A percentile compares a stretch with the other conserved stretches of the same genome.
phyloP scores from a whole-genome alignment of 2,797 vertebrate genomes.

The Etheostoma perlongum region DNA sequence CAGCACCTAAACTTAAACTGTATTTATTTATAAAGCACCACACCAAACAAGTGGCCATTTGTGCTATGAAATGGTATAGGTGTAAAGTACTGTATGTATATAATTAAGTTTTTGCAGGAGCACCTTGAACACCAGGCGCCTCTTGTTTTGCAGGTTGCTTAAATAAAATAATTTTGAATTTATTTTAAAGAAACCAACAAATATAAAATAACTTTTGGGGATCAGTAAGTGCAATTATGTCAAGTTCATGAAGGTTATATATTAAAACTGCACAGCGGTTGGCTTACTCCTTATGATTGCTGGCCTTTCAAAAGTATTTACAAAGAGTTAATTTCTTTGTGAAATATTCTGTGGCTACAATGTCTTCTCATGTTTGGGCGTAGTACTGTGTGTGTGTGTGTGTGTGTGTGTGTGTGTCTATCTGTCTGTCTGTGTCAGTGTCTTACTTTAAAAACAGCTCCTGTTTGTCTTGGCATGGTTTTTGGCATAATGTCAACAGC shows the following conservation, averaged over 20 bases:
- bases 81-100: too few species aligned
- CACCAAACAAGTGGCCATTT: too few species aligned
- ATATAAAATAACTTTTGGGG: neutral
- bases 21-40: too few species aligned
- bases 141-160: too few species aligned
- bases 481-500: neutral
- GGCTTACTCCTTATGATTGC: neutral
- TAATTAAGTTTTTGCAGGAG: too few species aligned
- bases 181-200: neutral
- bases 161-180: too few species aligned
- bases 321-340: neutral
- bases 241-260: neutral
- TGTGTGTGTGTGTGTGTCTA: neutral
- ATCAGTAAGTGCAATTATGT: neutral
- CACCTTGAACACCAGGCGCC: too few species aligned
- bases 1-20: too few species aligned
- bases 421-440: neutral
- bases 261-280: neutral
- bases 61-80: too few species aligned
- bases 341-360: neutral
- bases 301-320: too few species aligned
- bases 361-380: neutral
- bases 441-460: slow-evolving; percentile 5
- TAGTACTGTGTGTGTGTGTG: neutral
- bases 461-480: slow-evolving; percentile 4